phyloP scores from a whole-genome alignment of 2,888 invertebrate species.

The Chorisops tibialis region DNA sequence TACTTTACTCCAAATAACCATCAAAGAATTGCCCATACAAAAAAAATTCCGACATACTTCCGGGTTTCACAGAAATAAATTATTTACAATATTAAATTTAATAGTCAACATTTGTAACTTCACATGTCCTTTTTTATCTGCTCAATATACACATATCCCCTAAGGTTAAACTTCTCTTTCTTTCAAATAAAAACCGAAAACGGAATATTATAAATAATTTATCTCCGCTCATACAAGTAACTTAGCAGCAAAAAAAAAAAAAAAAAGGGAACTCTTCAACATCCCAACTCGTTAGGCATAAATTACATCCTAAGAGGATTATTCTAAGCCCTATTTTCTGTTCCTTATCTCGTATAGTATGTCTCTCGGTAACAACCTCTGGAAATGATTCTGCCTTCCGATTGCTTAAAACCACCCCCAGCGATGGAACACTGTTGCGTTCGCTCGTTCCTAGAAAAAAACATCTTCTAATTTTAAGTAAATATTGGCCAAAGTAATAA shows the following conservation, averaged over 20 bases:
- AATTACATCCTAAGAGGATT: conserved; percentile 17
- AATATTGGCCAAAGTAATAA: conserved; percentile 21
- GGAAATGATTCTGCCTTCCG: neutral
- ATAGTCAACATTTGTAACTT: too few species aligned
- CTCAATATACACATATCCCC: too few species aligned
- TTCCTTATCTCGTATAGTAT: neutral
- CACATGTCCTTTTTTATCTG: too few species aligned
- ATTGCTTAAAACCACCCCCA: too few species aligned
- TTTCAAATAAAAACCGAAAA: neutral
- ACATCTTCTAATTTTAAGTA: neutral
- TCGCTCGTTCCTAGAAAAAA: too few species aligned
- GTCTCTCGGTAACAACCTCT: neutral
- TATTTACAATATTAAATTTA: too few species aligned
- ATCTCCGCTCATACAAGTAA: neutral
- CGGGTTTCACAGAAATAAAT: too few species aligned
- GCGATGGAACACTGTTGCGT: too few species aligned
- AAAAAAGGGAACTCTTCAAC: neutral
- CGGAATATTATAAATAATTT: conserved; percentile 13
- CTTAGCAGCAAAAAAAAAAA: neutral
- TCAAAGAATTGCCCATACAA: too few species aligned
- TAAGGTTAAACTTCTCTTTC: too few species aligned
- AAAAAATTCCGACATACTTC: too few species aligned
- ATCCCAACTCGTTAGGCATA: conserved; percentile 15
- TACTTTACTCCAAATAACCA: too few species aligned
- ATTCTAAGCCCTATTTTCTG: neutral